These are phyloP conservation scores for Penelope pileata DNA, from an alignment of 2,113 vertebrate species.

Conservation along the genomic window DNA sequence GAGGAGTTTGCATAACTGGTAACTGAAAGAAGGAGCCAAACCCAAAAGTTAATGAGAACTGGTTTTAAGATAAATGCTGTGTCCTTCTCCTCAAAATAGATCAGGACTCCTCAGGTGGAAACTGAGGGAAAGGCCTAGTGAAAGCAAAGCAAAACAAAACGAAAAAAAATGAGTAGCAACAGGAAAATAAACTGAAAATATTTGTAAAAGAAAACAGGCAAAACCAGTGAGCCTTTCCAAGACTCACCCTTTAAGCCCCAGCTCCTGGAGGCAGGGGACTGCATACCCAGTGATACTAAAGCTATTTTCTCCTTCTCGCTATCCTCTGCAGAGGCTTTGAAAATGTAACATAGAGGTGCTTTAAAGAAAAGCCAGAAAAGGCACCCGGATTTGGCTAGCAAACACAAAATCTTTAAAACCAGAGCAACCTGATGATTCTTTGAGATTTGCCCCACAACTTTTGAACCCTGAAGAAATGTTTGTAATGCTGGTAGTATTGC, in stretches of 20 bases:
- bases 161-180: background rate
- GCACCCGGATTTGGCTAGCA: background rate
- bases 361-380: background rate
- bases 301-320: background rate
- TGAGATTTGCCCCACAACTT: background rate
- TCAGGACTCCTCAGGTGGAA: conserved; percentile 6
- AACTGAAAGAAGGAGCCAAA: background rate
- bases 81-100: background rate
- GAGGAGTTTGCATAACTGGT: background rate
- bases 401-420: background rate
- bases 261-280: background rate
- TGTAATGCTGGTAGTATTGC: background rate
- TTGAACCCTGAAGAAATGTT: background rate
- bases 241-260: background rate
- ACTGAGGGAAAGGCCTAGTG: background rate
- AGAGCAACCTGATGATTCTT: background rate
- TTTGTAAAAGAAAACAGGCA: background rate
- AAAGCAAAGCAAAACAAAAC: background rate
- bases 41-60: background rate
- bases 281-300: background rate
- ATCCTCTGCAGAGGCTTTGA: background rate
- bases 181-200: conserved; percentile 19
- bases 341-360: background rate
- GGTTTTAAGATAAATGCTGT: background rate
- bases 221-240: background rate